Base-by-base conservation (phyloP, 2,888 invertebrate species). In the Blastobasis lacticolella region DNA sequence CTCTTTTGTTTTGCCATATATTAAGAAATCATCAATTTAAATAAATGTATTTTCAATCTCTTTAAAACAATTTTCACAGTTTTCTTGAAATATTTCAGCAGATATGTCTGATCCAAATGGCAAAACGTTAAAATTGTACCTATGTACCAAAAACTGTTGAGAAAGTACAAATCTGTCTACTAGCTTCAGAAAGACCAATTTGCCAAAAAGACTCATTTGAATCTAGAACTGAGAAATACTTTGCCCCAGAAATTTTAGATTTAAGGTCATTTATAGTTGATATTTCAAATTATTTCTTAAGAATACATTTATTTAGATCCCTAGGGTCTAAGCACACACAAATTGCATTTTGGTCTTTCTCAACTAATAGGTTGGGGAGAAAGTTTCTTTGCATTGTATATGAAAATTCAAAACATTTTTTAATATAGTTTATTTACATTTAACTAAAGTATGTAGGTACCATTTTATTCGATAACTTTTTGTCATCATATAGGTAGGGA, bases 81-180 rank as follows among this genome's bases (percentile, higher is more conserved):
- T 48, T 48, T 48, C 43, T 51, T 51, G 51, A 48, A 51, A 51
- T 4, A 48, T 44, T 45, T 51, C 51, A n/a, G 51, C 42, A 4
- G 51, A n/a, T n/a, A 42, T 4, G n/a, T n/a, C n/a, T n/a, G n/a
- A n/a, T n/a, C n/a, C n/a, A n/a, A n/a, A n/a, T n/a, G n/a, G n/a
- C n/a, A n/a, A n/a, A n/a, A n/a, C n/a, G n/a, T n/a, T n/a, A n/a
- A n/a, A n/a, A n/a, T n/a, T n/a, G n/a, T n/a, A n/a, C n/a, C n/a
- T n/a, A n/a, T n/a, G n/a, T n/a, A n/a, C n/a, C n/a, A n/a, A n/a
- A n/a, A n/a, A n/a, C n/a, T n/a, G n/a, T n/a, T n/a, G n/a, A n/a
- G n/a, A n/a, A n/a, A n/a, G n/a, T n/a, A n/a, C n/a, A n/a, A n/a
- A n/a, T n/a, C n/a, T n/a, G n/a, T n/a, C n/a, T n/a, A n/a, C n/a